Conservation (phyloP, 1,140 invertebrate genomes). For the Nylanderia fulva region DNA sequence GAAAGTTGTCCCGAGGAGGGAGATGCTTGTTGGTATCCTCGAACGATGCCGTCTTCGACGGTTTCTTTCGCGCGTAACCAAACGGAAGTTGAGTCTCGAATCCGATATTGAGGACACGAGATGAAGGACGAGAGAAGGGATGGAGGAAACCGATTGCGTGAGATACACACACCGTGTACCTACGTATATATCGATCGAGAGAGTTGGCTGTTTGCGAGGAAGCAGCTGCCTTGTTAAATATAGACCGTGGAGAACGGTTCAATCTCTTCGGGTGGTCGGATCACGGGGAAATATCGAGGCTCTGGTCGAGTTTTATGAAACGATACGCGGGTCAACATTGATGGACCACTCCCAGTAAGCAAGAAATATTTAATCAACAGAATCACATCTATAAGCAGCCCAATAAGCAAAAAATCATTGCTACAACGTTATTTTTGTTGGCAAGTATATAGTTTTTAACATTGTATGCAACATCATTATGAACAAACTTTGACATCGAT, state of each 20-base stretch:
- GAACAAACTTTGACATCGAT: too few species aligned
- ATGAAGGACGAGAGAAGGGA: background rate
- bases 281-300: conserved; percentile 50
- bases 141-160: conserved; percentile 29
- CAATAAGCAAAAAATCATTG: too few species aligned
- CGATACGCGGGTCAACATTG: conserved; percentile 41
- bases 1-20: conserved; percentile 32
- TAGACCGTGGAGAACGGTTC: conserved; percentile 61
- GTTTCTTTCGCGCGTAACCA: conserved; percentile 46
- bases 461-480: too few species aligned
- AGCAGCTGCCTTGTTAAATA: conserved; percentile 61
- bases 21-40: background rate
- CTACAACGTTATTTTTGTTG: too few species aligned
- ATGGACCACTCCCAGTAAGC: too few species aligned
- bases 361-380: too few species aligned
- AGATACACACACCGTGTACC: background rate
- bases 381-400: too few species aligned
- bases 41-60: conserved; percentile 18
- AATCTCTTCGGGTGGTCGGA: conserved; percentile 52
- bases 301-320: conserved; percentile 49
- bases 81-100: conserved; percentile 29
- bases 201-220: conserved; percentile 40
- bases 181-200: conserved; percentile 38
- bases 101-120: background rate
- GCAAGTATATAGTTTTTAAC: too few species aligned